Base-by-base conservation (phyloP, 2,797 vertebrate species). In the Thripadectes ignobilis region DNA sequence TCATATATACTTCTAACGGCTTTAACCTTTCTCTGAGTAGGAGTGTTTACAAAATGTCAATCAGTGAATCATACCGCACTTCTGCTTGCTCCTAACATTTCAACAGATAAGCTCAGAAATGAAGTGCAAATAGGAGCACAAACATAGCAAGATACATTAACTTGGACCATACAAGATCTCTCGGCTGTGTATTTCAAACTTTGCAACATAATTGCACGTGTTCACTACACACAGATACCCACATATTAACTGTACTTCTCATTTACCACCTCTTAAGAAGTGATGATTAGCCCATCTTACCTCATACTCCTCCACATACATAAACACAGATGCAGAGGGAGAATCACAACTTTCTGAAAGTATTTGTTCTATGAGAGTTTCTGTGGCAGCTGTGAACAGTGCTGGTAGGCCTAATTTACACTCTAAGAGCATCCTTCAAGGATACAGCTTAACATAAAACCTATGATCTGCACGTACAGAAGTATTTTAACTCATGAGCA, bases 11-110 rank as follows among this genome's bases (percentile, higher is more conserved):
- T 83, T 95, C 66, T 59, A 49, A 84, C 22, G 45, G 10, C 32
- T 80, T 94, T 95, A 92, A 72, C 77, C 38, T 46, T 89, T 95
- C 58, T 88, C 55, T 73, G 63, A 69, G 75, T 41, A 83, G 82
- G 38, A 83, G 57, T 38, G 38, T 77, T 90, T 66, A 88, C 62
- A 80, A 80, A 93, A 89, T 51, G 43, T 39, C 43, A 91, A 46
- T 81, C 10, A 6, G 45, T 85, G 72, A 96, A 29, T 95, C 88
- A 94, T 2, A 76, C 14, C 34, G 81, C 34, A 38, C 55, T 85
- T 78, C 66, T 87, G 68, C 59, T 73, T 88, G 65, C 41, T 82
- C 39, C 92, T 89, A 3, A 84, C 77, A 39, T 74, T 93, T 80
- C 68, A 88, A 48, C 26, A 93, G 51, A 83, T 38, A 73, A 68